These are phyloP conservation scores for Dinomys branickii DNA, from an alignment of 2,113 vertebrate genomes.

Conservation along the genomic window DNA sequence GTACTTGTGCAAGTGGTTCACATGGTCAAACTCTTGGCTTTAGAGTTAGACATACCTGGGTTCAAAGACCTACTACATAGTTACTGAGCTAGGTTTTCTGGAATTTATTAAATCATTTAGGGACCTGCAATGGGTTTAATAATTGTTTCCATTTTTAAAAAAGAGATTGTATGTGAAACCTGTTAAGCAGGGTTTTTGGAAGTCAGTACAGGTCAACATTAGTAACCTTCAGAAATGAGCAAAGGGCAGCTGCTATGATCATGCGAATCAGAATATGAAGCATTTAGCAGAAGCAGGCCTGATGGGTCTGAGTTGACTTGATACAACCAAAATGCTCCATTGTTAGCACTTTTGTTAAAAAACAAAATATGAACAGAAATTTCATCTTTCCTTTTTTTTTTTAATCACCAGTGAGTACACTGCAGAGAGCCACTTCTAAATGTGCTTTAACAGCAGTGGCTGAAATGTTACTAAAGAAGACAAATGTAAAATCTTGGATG, in stretches of 20 bases:
- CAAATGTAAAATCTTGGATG: not conserved
- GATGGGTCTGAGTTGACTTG: not conserved
- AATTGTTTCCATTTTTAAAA: not conserved
- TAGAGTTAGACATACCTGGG: not conserved
- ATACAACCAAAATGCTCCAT: not conserved
- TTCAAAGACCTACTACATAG: not conserved
- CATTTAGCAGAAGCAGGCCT: not conserved
- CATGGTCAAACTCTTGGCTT: not conserved
- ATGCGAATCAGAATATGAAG: not conserved
- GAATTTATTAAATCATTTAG: not conserved
- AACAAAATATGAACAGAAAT: not conserved
- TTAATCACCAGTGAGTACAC: not conserved
- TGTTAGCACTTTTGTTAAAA: not conserved
- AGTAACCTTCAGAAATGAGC: not conserved
- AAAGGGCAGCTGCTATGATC: not conserved
- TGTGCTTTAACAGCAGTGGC: not conserved
- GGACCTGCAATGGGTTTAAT: not conserved
- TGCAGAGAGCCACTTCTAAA: not conserved
- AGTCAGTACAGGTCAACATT: not conserved
- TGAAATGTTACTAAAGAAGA: constrained; percentile 16
- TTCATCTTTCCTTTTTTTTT: not conserved
- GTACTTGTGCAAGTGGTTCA: not conserved
- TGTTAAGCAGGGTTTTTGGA: not conserved
- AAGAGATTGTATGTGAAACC: not conserved
- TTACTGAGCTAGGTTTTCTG: not conserved